Base-by-base conservation (phyloP, 2,113 vertebrate species). In the Tympanuchus pallidicinctus region DNA sequence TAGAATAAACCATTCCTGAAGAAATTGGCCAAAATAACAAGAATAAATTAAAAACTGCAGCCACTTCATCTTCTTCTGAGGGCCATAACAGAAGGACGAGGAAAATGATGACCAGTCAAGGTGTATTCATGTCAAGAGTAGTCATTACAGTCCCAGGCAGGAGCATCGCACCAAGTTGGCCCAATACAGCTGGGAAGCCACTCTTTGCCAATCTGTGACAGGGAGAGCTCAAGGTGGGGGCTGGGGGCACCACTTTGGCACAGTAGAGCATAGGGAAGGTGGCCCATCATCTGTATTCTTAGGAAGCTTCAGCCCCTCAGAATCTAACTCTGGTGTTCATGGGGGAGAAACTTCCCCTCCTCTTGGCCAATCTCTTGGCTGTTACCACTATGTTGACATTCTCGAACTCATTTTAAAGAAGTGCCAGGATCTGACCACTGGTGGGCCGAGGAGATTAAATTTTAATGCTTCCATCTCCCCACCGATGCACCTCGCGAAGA, bases 271-370 rank as follows among this genome's bases (percentile, higher is more conserved):
- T 42, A 50, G 30, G 34, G 10, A 21, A 61, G n/a, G 25, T 64
- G 47, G 13, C 2, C 1, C 10, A 24, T n/a, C 42, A 2, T 2
- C 16, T 2, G 0, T 0, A 0, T 20, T 66, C 56, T 63, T 13
- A 19, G 20, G 21, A 65, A 19, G 4, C 9, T n/a, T 48, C 70
- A 82, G 19, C 5, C 57, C n/a, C 32, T 73, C 27, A 56, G 43
- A 66, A 66, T 45, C 13, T 20, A 15, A 42, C 9, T 16, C 20
- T 21, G 38, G 42, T n/a, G 28, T 14, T 12, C 28, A 6, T 2
- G 43, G 14, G 11, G 30, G 6, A 48, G n/a, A 0, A 12, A 17
- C 3, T 79, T 7, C 34, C 8, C 16, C 38, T n/a, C 14, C 20
- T 60, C 28, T 61, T 78, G 74, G 25, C 19, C 54, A 75, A 50